These are phyloP conservation scores for Streptopelia turtur DNA, from an alignment of 2,797 vertebrate species.

Conservation along the genomic window DNA sequence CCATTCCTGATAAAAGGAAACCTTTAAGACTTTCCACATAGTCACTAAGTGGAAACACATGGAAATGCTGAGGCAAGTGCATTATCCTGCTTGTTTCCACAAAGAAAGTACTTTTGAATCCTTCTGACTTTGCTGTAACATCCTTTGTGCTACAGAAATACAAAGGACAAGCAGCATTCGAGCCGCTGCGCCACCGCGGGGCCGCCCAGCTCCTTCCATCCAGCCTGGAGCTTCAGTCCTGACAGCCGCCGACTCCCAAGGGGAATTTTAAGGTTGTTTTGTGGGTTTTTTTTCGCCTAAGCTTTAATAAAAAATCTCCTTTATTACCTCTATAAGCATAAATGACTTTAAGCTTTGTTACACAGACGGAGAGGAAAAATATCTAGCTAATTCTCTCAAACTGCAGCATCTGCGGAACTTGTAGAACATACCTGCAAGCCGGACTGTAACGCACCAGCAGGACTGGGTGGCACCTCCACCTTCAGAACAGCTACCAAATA, in stretches of 20 bases:
- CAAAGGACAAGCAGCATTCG: neutral
- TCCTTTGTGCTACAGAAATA: neutral
- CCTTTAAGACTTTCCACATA: neutral
- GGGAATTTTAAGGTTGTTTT: neutral
- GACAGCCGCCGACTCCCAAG: neutral
- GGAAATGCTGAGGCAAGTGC: neutral
- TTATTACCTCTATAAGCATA: neutral
- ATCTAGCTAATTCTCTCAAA: neutral
- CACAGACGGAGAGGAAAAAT: neutral
- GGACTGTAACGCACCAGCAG: neutral
- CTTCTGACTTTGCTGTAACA: neutral
- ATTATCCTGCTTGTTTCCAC: neutral
- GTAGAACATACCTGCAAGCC: neutral
- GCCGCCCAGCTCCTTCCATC: neutral
- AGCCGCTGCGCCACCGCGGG: neutral
- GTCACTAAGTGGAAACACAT: neutral
- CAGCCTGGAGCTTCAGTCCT: no score
- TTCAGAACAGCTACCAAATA: neutral
- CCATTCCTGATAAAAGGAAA: neutral
- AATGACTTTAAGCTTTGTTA: neutral
- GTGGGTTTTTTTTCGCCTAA: neutral
- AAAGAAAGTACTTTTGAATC: neutral
- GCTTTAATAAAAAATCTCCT: neutral
- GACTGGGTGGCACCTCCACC: rapidly evolving
- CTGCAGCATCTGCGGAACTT: neutral